Percentiles rank a stretch among this genome's conserved stretches.
Conservation (phyloP, 2,113 vertebrate genomes). For the Eira barbara region DNA sequence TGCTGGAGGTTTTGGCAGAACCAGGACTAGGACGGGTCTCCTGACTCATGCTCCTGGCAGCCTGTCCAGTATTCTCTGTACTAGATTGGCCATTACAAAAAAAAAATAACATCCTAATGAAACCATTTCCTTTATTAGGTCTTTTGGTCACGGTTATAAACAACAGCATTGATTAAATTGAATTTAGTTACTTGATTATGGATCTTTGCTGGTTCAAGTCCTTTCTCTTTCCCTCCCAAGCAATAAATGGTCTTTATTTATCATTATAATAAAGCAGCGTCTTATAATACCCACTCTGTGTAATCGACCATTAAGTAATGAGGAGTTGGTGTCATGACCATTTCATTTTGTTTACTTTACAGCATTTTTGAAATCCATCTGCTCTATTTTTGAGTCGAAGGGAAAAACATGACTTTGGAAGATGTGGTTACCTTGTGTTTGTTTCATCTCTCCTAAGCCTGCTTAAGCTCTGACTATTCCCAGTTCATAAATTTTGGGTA, state of each 20-base stretch:
- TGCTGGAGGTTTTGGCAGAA: constrained; percentile 9
- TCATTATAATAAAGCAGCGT: not conserved
- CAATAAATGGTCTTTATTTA: not conserved
- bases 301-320: not conserved
- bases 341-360: not conserved
- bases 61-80: constrained; percentile 14
- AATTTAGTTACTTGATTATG: constrained; percentile 13
- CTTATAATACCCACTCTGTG: not conserved
- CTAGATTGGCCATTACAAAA: constrained; percentile 13
- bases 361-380: not conserved
- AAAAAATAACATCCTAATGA: constrained; percentile 52
- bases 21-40: not conserved
- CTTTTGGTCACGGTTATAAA: not conserved
- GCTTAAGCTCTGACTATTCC: not conserved
- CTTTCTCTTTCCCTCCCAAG: not conserved
- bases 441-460: not conserved
- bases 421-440: not conserved
- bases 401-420: not conserved
- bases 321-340: not conserved
- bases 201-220: not conserved
- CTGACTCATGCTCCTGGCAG: constrained; percentile 43
- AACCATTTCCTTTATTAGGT: constrained; percentile 48
- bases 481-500: not conserved
- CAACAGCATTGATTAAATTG: not conserved
- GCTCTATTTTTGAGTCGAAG: not conserved